These are phyloP conservation scores for Chrysina gloriosa DNA, from an alignment of 2,888 invertebrate species.

Conservation along the genomic window DNA sequence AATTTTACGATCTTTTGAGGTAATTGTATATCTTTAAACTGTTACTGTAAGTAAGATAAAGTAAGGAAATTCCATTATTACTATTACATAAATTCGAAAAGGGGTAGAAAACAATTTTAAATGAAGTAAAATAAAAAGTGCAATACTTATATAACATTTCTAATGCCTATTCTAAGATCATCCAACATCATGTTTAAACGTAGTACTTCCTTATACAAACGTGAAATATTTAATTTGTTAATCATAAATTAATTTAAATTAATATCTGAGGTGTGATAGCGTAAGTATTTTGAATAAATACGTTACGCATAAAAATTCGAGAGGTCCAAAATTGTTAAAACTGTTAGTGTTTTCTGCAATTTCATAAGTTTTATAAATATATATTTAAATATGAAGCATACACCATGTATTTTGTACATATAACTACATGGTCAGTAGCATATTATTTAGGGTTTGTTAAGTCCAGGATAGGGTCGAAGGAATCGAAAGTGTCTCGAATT, in stretches of 20 bases:
- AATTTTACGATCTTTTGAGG: constrained; percentile 6
- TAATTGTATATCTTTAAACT: background rate
- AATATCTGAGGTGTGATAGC: constrained; percentile 61
- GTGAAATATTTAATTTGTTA: background rate
- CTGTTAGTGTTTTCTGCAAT: constrained; percentile 66
- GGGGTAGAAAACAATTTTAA: background rate
- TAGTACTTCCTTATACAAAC: constrained; percentile 1
- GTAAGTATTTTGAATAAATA: constrained; percentile 60
- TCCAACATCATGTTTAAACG: background rate
- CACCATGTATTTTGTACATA: constrained; percentile 61
- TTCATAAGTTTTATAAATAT: constrained; percentile 66
- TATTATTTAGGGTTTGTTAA: constrained; percentile 55
- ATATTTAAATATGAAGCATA: constrained; percentile 61
- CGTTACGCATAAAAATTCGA: constrained; percentile 61
- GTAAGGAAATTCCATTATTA: background rate
- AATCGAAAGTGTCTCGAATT: background rate
- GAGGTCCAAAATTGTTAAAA: constrained; percentile 66
- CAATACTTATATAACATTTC: too few species aligned
- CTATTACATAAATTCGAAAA: background rate
- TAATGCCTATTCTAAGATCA: background rate
- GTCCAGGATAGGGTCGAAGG: background rate
- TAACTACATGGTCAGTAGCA: constrained; percentile 62
- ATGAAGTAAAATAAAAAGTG: background rate
- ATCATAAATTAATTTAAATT: constrained; percentile 10
- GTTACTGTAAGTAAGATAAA: background rate